Base-by-base conservation (phyloP, 1,140 invertebrate genomes). In the Zaprionus davidi region DNA sequence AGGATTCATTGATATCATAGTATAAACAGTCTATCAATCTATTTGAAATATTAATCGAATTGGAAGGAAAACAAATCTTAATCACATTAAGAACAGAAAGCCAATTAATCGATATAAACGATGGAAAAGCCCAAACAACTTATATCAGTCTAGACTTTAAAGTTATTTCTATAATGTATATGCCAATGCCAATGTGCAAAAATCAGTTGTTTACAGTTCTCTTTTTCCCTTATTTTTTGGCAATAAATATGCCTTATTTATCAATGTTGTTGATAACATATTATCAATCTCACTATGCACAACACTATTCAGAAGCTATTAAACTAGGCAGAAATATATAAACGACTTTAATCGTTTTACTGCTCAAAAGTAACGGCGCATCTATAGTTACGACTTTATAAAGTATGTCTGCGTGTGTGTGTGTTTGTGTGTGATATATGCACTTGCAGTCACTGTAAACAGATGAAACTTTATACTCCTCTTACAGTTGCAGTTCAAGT, bases 191-290 rank as follows among this genome's bases (percentile, higher is more conserved):
- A 38, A 38, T 15, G 13, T 34, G 3, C 31, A 64, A 26, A 68
- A 68, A 68, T 67, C 63, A 20, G 13, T 70, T 63, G 20, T 13
- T 12, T 17, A 34, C 6, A 64, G 7, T 53, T 12, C 17, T 28
- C 26, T 26, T 7, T 55, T 55, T 56, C 2, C 9, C 9, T 5
- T 9, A 12, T 13, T 26, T 56, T 31, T 56, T n/a, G 24, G 53
- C 53, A 13, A 28, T 22, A 60, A 63, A 28, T 49, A 41, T 24
- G 49, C 28, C 36, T 28, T 22, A 38, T 67, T 71, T 58, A 71
- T 71, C 67, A 75, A 64, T 70, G 24, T 71, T 31, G 9, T 31
- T 71, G 67, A 75, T 75, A 75, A 75, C 59, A 75, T 64, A 59
- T 75, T 53, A 71, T 57, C 28, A 58, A 74, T 57, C 56, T 17